A percentile compares a stretch with the other conserved stretches of the same genome.
Evolutionary conservation across 2,797 vertebrate species (phyloP).

Genomic region (Mormyrus proboscirostris): DNA sequence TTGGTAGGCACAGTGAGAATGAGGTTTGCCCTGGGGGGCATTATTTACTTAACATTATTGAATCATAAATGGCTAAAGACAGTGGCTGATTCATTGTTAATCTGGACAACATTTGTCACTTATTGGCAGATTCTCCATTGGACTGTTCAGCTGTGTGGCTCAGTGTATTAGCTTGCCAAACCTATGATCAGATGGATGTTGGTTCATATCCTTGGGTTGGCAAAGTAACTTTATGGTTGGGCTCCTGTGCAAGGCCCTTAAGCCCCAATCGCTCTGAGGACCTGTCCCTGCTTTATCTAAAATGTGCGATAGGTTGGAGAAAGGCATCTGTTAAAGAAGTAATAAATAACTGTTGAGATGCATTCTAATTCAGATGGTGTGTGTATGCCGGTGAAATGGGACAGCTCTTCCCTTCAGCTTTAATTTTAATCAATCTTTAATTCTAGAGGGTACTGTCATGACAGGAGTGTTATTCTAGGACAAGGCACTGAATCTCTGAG

Average conservation of each 20-base stretch:
- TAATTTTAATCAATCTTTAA: background rate
- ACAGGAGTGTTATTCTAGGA: background rate
- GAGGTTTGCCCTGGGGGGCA: background rate
- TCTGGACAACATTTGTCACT: background rate
- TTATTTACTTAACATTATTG: background rate
- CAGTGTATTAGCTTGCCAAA: background rate
- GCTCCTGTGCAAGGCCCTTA: background rate
- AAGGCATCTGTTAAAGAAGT: background rate
- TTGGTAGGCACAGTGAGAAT: constrained; percentile 61
- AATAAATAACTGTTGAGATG: background rate
- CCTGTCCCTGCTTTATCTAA: background rate
- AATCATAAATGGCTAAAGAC: background rate
- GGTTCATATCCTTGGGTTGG: background rate
- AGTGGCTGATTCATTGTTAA: background rate
- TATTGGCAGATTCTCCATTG: background rate
- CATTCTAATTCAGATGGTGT: background rate
- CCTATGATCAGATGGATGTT: background rate
- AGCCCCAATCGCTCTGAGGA: background rate
- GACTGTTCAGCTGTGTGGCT: background rate
- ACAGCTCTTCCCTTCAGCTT: background rate
- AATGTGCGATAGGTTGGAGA: background rate
- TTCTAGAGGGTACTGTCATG: background rate
- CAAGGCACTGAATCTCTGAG: background rate
- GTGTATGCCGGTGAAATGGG: background rate
- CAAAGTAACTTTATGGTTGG: background rate